These are phyloP conservation scores for Dolomedes plantarius DNA, from an alignment of 2,888 invertebrate species.

Conservation along the genomic window DNA sequence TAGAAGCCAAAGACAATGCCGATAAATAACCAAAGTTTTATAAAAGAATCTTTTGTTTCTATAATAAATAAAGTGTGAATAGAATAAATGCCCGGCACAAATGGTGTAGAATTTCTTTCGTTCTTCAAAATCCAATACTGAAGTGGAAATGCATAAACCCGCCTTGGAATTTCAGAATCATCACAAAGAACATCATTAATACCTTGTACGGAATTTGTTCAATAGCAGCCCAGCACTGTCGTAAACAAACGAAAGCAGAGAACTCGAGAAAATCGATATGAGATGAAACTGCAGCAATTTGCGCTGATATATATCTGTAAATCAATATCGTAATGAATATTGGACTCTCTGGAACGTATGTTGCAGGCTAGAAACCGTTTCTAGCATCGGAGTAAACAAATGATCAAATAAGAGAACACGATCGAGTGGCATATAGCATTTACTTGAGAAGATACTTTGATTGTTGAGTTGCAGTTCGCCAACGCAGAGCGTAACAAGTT, in stretches of 20 bases:
- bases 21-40: too few relatives aligned
- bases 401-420: background rate
- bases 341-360: slow-evolving; percentile 21
- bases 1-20: too few relatives aligned
- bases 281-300: slow-evolving; percentile 52
- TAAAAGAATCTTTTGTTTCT: too few relatives aligned
- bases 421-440: background rate
- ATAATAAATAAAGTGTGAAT: too few relatives aligned
- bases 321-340: slow-evolving; percentile 59
- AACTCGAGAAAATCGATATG: slow-evolving; percentile 32
- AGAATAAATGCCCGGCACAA: too few relatives aligned
- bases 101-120: too few relatives aligned
- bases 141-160: background rate
- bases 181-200: slow-evolving; percentile 8
- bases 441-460: background rate
- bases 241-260: slow-evolving; percentile 18
- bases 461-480: background rate
- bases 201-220: background rate
- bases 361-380: background rate
- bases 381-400: slow-evolving; percentile 1
- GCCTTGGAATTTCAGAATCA: background rate
- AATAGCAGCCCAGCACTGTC: background rate
- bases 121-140: too few relatives aligned
- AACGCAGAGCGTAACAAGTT: too few relatives aligned
- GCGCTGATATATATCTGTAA: slow-evolving; percentile 50